Base-by-base conservation (phyloP, 2,113 vertebrate species). In the Oryzias curvinotus region DNA sequence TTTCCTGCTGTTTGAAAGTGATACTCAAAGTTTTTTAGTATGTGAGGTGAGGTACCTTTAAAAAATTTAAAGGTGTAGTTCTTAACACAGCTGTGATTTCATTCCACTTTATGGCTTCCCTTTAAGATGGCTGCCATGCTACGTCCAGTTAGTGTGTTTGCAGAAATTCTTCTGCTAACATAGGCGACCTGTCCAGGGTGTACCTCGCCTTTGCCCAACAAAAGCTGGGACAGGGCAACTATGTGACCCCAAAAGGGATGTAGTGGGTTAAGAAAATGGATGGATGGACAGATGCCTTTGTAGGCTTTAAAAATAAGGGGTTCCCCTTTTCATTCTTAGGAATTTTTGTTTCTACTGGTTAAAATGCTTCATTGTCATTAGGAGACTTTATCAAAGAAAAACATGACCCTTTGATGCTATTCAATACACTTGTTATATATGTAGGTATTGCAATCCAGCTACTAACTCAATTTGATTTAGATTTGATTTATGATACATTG, bases 1-100 rank as follows among this genome's bases (percentile, higher is more conserved):
- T 75, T 85, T 76, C 65, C 75, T 83, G 80, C 57, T 71, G 73
- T 89, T 84, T 87, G 78, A 88, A 89, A 83, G 63, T 73, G 82
- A 84, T 85, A 85, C 79, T 80, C 61, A 36, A 60, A 73, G 71
- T 72, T 57, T 83, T 77, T 83, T 80, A 69, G 66, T 80, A 62
- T 82, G 80, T 75, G 62, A 75, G 62, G 25, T 68, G 60, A 77
- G 68, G 61, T 71, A 49, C 62, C 79, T 80, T 82, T 72, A 75
- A 80, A 80, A 83, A 80, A 77, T 85, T 77, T 57, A 45, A 68
- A 68, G 71, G 65, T 36, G 63, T 36, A 59, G 54, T 82, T 68
- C 68, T 7, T 19, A 13, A 73, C 78, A 78, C 87, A 89, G 86
- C 85, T 85, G 87, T 62, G 82, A 56, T 77, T 76, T 57, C 62